A percentile compares a stretch with the other conserved stretches of the same genome.
phyloP scores from a whole-genome alignment of 1,140 invertebrate genomes.

The Heliconius congener region DNA sequence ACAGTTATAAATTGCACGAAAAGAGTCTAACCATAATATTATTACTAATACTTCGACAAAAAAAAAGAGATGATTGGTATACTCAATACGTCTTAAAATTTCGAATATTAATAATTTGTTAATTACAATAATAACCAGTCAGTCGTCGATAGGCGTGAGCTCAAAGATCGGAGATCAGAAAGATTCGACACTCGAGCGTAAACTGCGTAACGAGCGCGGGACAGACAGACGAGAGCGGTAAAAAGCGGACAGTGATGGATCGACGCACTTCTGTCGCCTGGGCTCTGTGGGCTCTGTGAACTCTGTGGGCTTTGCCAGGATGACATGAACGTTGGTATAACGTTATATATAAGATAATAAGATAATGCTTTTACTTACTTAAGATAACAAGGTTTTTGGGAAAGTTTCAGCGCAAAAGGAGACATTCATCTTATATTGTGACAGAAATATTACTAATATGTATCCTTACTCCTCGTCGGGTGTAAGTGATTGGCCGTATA shows the following conservation, averaged over 20 bases:
- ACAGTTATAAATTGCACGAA: no score
- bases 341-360: background rate
- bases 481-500: no score
- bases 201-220: conserved; percentile 19
- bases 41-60: no score
- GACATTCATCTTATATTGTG: background rate
- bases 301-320: background rate
- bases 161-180: conserved; percentile 3
- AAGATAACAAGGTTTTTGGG: background rate
- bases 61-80: no score
- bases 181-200: conserved; percentile 11
- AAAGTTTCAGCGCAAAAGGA: background rate
- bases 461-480: no score
- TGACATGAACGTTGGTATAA: background rate
- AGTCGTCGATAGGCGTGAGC: background rate
- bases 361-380: background rate
- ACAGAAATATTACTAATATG: background rate
- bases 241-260: conserved; percentile 28
- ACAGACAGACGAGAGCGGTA: background rate
- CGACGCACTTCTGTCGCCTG: conserved; percentile 3
- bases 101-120: background rate
- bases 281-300: no score
- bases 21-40: no score
- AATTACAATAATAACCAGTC: background rate
- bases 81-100: background rate